Percentiles rank a stretch among this genome's conserved stretches.
These are phyloP conservation scores for Crypturellus undulatus DNA, from an alignment of 2,113 vertebrate genomes.

Conservation along the genomic window DNA sequence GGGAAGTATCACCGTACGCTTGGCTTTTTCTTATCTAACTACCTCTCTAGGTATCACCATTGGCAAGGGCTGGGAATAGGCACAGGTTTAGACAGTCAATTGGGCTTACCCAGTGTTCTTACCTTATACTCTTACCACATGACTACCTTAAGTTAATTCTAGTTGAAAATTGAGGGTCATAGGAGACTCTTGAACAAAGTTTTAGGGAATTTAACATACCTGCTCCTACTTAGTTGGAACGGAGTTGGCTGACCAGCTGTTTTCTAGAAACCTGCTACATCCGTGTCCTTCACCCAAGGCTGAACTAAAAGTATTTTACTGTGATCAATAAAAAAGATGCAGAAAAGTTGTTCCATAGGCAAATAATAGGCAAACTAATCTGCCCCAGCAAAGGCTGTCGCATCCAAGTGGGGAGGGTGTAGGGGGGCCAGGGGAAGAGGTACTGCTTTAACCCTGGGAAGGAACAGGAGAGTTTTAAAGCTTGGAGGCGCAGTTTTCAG, in stretches of 20 bases:
- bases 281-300: neutral
- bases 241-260: neutral
- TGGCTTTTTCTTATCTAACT: neutral
- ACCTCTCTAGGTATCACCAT: neutral
- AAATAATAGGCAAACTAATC: neutral
- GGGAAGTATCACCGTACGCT: neutral
- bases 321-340: neutral
- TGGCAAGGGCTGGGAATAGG: neutral
- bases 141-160: neutral
- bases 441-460: neutral
- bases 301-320: neutral
- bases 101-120: neutral
- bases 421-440: neutral
- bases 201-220: neutral
- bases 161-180: neutral
- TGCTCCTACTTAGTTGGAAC: neutral
- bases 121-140: neutral
- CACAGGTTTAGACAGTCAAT: neutral
- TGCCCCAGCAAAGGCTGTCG: neutral
- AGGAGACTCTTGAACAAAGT: neutral
- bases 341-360: neutral
- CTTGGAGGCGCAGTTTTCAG: neutral
- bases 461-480: neutral
- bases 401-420: neutral
- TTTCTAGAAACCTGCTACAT: neutral